Percentiles rank a stretch among this genome's conserved stretches.
Evolutionary conservation across 2,888 invertebrate species (phyloP).

Genomic region (Spatulosminthurus flaviceps): DNA sequence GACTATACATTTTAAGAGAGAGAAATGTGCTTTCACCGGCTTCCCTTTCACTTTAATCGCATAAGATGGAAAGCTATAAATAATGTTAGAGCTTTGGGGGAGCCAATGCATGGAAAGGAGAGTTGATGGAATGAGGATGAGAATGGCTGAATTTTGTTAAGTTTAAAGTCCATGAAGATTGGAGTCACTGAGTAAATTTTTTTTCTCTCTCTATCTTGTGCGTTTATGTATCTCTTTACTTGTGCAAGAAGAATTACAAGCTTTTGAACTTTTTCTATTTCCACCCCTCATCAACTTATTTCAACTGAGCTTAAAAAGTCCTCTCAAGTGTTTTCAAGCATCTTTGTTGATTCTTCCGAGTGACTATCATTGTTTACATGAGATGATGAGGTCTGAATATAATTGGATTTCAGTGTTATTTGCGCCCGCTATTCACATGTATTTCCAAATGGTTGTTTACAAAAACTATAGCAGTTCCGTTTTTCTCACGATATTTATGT

Average conservation of each 20-base stretch:
- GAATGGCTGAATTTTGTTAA: slow-evolving; percentile 3
- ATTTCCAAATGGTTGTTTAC: no score
- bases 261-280: background rate
- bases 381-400: background rate
- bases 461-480: no score
- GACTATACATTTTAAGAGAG: no score
- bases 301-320: background rate
- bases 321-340: background rate
- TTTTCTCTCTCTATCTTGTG: background rate
- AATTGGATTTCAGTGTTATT: background rate
- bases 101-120: background rate
- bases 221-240: background rate
- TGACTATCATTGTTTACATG: background rate
- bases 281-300: background rate
- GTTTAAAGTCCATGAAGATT: background rate
- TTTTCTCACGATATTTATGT: no score
- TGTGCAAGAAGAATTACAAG: background rate
- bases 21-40: no score
- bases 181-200: background rate
- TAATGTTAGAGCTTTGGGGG: background rate
- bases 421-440: background rate
- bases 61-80: background rate
- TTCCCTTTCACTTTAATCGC: no score
- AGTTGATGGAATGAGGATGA: no score
- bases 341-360: background rate